phyloP scores from a whole-genome alignment of 2,888 invertebrate genomes.

The Aphidoletes aphidimyza region DNA sequence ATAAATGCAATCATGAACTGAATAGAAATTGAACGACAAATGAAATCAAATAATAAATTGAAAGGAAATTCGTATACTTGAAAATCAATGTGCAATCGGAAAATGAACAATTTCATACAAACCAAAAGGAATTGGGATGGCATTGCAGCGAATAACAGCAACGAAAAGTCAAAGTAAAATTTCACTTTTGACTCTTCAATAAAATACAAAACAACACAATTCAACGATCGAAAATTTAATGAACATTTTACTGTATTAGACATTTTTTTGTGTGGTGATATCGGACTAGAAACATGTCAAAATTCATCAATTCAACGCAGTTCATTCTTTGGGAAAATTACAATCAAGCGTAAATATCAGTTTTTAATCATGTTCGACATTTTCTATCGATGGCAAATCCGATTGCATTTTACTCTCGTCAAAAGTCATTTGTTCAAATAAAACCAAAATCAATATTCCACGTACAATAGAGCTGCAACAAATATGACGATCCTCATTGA shows the following conservation, averaged over 20 bases:
- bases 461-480: background rate
- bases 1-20: conserved; percentile 3
- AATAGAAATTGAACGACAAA: conserved; percentile 19
- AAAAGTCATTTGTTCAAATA: background rate
- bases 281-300: too few species aligned
- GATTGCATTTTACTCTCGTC: background rate
- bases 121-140: background rate
- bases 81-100: conserved; percentile 1
- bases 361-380: conserved; percentile 16
- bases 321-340: conserved; percentile 23
- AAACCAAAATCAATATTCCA: conserved; percentile 22
- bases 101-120: conserved; percentile 4
- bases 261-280: too few species aligned
- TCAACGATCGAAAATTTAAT: too few species aligned
- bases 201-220: too few species aligned
- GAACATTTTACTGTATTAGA: too few species aligned
- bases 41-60: conserved; percentile 32
- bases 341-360: conserved; percentile 32
- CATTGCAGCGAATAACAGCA: background rate
- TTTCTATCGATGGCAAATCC: background rate
- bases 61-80: conserved; percentile 13
- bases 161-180: background rate
- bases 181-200: too few species aligned
- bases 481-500: conserved; percentile 38
- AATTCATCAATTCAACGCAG: conserved; percentile 36